Evolutionary conservation across 2,797 vertebrate genomes (phyloP).

Genomic region (Karalla daura): DNA sequence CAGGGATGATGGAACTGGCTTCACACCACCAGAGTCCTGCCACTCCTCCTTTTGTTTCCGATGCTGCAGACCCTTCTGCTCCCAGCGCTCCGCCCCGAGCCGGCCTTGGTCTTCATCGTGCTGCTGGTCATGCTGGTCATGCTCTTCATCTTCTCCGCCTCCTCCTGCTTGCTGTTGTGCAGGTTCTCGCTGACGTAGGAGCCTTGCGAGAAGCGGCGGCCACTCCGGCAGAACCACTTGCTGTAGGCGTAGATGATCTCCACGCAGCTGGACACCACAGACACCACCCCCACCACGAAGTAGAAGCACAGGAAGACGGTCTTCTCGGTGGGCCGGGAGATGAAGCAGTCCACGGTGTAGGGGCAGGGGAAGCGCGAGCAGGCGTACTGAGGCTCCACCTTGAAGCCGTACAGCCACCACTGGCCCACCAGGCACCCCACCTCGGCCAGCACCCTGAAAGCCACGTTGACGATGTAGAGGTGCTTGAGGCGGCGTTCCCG

Average conservation of each 20-base stretch:
- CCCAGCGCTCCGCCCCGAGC: conserved; percentile 2
- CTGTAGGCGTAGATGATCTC: conserved; percentile 81
- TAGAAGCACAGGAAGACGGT: conserved; percentile 93
- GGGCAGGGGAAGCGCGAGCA: conserved; percentile 90
- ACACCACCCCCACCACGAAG: conserved; percentile 88
- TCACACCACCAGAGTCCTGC: conserved; percentile 57
- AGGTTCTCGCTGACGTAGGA: conserved; percentile 52
- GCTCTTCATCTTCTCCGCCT: neutral
- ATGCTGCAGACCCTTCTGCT: conserved; percentile 33
- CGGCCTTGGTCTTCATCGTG: conserved; percentile 38
- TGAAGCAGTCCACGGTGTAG: conserved; percentile 93
- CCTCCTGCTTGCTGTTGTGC: conserved; percentile 10
- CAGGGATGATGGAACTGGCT: neutral
- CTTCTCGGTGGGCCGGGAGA: conserved; percentile 93
- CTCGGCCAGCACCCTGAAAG: conserved; percentile 87
- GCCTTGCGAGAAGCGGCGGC: fast-evolving
- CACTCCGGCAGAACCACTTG: conserved; percentile 64
- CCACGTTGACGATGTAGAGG: conserved; percentile 88
- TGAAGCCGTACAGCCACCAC: conserved; percentile 89
- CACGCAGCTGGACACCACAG: conserved; percentile 83
- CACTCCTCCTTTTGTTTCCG: conserved; percentile 33
- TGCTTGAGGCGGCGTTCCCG: conserved; percentile 62
- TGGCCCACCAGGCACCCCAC: conserved; percentile 87
- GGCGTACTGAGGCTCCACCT: conserved; percentile 86
- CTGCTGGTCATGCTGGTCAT: neutral